Conservation (phyloP, 2,797 vertebrate species). For the Lacerta bilineata region DNA sequence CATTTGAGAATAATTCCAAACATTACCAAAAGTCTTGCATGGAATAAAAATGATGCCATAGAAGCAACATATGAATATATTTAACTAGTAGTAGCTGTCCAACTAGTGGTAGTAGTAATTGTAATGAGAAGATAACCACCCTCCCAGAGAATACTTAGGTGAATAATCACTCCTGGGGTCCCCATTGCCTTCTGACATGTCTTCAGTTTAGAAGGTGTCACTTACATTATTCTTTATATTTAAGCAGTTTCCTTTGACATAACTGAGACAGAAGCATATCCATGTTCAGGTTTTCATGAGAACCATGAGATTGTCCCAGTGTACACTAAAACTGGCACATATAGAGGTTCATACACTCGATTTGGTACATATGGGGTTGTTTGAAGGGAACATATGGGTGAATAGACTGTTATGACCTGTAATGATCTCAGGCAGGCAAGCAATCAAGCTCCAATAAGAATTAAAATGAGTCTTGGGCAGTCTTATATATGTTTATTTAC, state of each 20-base stretch:
- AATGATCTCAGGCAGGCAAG: no score
- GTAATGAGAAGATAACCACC: not conserved
- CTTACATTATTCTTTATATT: not conserved
- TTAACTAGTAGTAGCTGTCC: not conserved
- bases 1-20: slow-evolving; percentile 54
- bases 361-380: not conserved
- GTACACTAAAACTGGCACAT: not conserved
- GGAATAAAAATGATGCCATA: slow-evolving; percentile 34
- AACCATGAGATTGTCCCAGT: not conserved
- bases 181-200: not conserved
- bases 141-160: not conserved
- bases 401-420: not conserved
- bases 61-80: not conserved
- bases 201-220: not conserved
- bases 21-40: slow-evolving; percentile 41
- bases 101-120: not conserved
- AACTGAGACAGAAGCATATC: not conserved
- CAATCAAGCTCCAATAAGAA: no score
- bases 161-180: not conserved
- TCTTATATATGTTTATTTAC: no score
- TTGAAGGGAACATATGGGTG: not conserved
- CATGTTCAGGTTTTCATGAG: not conserved
- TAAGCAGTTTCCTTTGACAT: not conserved
- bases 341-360: not conserved
- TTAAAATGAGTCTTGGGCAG: no score